Evolutionary conservation across 2,797 vertebrate species (phyloP), one percentile per base, ranked within the genome.

Genomic region (Echiichthys vipera): DNA sequence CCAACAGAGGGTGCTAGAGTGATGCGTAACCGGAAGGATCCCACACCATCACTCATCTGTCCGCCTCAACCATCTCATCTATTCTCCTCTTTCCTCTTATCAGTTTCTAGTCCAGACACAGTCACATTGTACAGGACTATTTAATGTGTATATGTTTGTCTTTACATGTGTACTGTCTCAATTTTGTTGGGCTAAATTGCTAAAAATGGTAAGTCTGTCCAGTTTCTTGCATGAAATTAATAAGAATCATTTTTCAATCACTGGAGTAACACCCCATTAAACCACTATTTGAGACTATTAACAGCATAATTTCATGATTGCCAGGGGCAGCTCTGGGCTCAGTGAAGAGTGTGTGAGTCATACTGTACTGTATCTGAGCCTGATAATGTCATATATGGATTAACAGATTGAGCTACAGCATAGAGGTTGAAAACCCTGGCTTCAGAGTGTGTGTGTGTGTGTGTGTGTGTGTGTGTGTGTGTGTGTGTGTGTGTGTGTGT

Each of bases 1-100:
- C 90, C 93, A 91, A 86, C 80, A 92, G 93, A 91, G 93, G 92
- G 93, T 24, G 83, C 89, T 78, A 84, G 51, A 90, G 87, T 47
- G 5, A 75, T 74, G 55, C 43, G 64, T 1, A 83, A 73, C 68
- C 47, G 14, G 5, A 24, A 27, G 43, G 32, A 57, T 65, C 20
- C 43, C 65, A 42, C 34, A 25, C 24, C 25, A 34, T 54, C 5
- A 5, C 24, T 15, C 36, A 46, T 51, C 49, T 34, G n/a, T n/a
- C 9, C 1, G 3, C 18, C 20, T 55, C 5, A 5, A 32, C 54
- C 14, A 22, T 67, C 46, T 80, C 32, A 43, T 67, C 4, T 3
- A 12, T 8, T 11, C 11, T 63, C 11, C 24, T 62, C 20, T 25
- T 45, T 69, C 4, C 24, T 54, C 24, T 17, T 36, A 1, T 34